Evolutionary conservation across 2,797 vertebrate species (phyloP), one percentile per base, ranked within the genome.

Genomic region (Triplophysa yarkandensis): DNA sequence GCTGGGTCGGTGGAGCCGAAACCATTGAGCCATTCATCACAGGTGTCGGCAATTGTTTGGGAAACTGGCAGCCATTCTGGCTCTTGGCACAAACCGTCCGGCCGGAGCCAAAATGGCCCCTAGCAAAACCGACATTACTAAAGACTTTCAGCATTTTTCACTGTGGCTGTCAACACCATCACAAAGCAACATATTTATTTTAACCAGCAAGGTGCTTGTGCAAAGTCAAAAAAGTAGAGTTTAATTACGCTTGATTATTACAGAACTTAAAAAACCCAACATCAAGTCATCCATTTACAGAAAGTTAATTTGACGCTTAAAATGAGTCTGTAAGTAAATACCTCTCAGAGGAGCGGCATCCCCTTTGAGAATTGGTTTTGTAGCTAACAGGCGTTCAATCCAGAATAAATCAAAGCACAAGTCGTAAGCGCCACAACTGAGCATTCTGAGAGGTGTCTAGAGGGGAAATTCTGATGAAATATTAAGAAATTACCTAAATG

Each of bases 21-120:
- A 84, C 87, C 87, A 87, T 84, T 86, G 85, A 88, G 86, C 87
- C 87, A 88, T 91, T 90, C 88, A 89, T 92, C 90, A 93, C 89
- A 90, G 89, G 89, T 90, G 89, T 89, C 81, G 55, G 74, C 83
- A 82, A 90, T 89, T 89, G 89, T 90, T 87, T 64, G 83, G 83
- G 84, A 89, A 90, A 86, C 89, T 92, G 90, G 90, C 90, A 88
- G 86, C 81, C 83, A 57, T 86, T 63, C 85, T 86, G 82, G 83
- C 82, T 90, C 85, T 87, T 88, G 89, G 90, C 87, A 88, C 83
- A 86, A 85, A 77, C 43, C 71, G 80, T 88, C 81, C 85, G 68
- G 84, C 77, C 77, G 3, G 74, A 87, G 88, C 85, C 88, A 89
- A 88, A 89, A 89, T 85, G 86, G 86, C 89, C 87, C 63, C 84